Conservation (phyloP, 2,797 vertebrate species). For the Geotria australis region DNA sequence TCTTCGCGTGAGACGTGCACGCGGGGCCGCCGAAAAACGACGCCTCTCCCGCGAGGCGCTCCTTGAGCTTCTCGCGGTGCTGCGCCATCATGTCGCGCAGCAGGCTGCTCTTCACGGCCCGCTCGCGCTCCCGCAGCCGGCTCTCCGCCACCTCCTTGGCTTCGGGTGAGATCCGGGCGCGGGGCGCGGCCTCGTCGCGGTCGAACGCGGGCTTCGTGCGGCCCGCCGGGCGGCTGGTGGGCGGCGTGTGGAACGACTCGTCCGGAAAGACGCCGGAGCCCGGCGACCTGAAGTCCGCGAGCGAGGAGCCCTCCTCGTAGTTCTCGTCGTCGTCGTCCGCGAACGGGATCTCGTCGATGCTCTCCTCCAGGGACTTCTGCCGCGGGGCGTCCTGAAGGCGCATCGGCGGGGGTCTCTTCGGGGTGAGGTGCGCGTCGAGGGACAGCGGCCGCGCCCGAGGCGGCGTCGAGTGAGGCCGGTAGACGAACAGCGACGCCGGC, state of each 20-base stretch:
- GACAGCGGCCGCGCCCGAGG: constrained; percentile 11
- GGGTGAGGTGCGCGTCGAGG: not conserved
- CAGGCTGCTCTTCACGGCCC: constrained; percentile 57
- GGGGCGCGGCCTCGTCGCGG: constrained; percentile 8
- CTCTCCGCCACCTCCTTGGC: constrained; percentile 73
- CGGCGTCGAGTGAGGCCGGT: constrained; percentile 24
- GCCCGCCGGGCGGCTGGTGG: constrained; percentile 21
- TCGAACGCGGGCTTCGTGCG: constrained; percentile 8
- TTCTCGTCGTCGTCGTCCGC: constrained; percentile 75
- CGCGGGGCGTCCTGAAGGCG: constrained; percentile 4
- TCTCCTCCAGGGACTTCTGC: constrained; percentile 73
- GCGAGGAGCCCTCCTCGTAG: not conserved
- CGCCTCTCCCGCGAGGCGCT: constrained; percentile 6
- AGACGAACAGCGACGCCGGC: constrained; percentile 37
- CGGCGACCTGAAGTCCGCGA: constrained; percentile 17
- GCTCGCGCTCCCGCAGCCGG: constrained; percentile 62
- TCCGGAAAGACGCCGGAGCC: constrained; percentile 16
- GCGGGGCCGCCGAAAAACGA: not conserved
- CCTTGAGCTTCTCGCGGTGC: constrained; percentile 67
- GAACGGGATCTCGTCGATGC: constrained; percentile 78
- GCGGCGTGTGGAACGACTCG: constrained; percentile 39
- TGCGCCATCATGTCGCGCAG: constrained; percentile 74
- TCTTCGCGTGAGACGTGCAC: not conserved
- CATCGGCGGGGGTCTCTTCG: not conserved
- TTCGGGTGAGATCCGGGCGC: constrained; percentile 29